Percentiles rank a stretch among this genome's conserved stretches.
Evolutionary conservation across 2,797 vertebrate genomes (phyloP).

Genomic region (Gorsachius magnificus): DNA sequence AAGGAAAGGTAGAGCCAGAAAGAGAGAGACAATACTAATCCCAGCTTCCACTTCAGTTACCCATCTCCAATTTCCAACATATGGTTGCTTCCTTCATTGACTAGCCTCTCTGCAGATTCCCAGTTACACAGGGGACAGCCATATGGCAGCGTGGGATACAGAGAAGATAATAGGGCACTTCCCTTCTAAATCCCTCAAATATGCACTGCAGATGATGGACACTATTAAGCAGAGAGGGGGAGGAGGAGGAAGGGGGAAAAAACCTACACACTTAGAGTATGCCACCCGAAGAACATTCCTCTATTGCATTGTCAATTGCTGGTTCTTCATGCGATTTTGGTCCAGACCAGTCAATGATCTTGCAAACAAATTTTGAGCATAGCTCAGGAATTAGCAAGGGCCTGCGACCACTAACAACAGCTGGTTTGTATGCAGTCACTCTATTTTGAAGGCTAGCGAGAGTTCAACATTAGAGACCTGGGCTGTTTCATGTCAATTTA

Average conservation of each 20-base stretch:
- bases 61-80: not conserved
- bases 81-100: not conserved
- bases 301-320: not conserved
- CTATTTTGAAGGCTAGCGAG: not conserved
- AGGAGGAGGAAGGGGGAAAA: not conserved
- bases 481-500: not conserved
- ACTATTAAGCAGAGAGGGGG: not conserved
- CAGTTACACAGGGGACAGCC: not conserved
- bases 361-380: not conserved
- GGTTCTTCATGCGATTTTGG: not conserved
- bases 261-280: not conserved
- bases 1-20: not conserved
- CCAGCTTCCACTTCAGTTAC: not conserved
- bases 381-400: not conserved
- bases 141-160: not conserved
- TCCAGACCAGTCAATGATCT: not conserved
- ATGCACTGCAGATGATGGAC: not conserved
- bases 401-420: not conserved
- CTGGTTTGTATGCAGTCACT: not conserved
- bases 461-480: not conserved
- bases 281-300: not conserved
- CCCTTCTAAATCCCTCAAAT: not conserved
- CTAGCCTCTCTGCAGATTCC: not conserved
- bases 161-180: not conserved
- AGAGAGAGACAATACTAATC: not conserved